Evolutionary conservation across 1,140 invertebrate species (phyloP).

Genomic region (Dryas iulia): DNA sequence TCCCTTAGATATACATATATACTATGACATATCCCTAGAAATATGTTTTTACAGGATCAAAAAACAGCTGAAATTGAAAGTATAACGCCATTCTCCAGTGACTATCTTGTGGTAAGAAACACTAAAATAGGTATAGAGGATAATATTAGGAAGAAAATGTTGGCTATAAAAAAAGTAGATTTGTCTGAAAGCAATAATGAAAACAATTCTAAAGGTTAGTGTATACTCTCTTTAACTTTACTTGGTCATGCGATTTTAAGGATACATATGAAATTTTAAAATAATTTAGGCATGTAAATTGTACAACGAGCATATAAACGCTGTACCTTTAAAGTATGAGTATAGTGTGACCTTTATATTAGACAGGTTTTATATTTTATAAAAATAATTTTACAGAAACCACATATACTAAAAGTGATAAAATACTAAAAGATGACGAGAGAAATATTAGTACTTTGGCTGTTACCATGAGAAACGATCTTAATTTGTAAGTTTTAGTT

Average conservation of each 20-base stretch:
- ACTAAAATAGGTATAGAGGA: neutral
- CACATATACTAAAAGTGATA: neutral
- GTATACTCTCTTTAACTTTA: neutral
- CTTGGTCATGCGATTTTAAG: too few relatives aligned
- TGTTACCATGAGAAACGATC: neutral
- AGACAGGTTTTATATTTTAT: too few relatives aligned
- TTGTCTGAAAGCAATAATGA: neutral
- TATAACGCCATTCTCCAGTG: neutral
- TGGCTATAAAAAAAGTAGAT: neutral
- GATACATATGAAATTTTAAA: too few relatives aligned
- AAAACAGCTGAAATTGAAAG: neutral
- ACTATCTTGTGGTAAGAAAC: neutral
- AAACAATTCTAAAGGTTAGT: neutral
- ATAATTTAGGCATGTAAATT: too few relatives aligned
- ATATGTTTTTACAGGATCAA: neutral
- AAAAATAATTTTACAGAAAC: neutral
- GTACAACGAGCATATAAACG: too few relatives aligned
- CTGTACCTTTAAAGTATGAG: too few relatives aligned
- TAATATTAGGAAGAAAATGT: neutral
- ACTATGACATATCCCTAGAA: too few relatives aligned
- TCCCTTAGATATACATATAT: too few relatives aligned
- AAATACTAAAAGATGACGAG: neutral
- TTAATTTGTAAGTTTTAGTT: neutral
- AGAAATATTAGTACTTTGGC: neutral
- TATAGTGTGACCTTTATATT: too few relatives aligned